phyloP scores from a whole-genome alignment of 2,888 invertebrate species.

The Dolichopus griseipennis region DNA sequence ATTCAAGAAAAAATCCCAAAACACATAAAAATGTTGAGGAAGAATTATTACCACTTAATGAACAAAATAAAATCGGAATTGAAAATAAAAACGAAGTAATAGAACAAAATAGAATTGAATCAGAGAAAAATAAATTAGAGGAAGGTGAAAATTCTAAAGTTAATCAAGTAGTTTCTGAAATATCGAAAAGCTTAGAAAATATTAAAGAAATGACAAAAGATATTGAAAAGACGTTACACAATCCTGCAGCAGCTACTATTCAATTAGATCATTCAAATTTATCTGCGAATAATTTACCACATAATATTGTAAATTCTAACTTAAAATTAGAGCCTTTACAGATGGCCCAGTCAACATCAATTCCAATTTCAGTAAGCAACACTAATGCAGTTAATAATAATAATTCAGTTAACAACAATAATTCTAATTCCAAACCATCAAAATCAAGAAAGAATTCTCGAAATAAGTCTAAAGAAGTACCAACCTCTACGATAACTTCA shows the following conservation, averaged over 20 bases:
- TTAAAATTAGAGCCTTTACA: neutral
- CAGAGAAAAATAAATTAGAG: neutral
- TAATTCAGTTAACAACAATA: neutral
- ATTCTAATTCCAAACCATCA: neutral
- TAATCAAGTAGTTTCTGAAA: neutral
- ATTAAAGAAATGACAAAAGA: constrained; percentile 9
- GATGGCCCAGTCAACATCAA: neutral
- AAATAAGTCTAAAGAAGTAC: neutral
- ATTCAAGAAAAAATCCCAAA: neutral
- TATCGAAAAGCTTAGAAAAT: constrained; percentile 11
- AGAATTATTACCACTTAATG: constrained; percentile 9
- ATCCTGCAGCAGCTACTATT: neutral
- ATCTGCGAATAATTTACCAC: neutral
- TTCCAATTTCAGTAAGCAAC: neutral
- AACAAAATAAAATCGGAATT: constrained; percentile 26
- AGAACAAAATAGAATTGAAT: constrained; percentile 24
- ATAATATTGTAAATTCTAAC: neutral
- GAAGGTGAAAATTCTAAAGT: constrained; percentile 5
- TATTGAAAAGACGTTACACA: constrained; percentile 8
- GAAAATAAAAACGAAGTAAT: constrained; percentile 37
- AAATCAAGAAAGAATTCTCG: neutral
- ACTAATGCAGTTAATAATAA: neutral
- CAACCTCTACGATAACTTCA: neutral
- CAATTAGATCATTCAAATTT: neutral
- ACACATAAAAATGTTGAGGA: neutral